phyloP scores from a whole-genome alignment of 2,797 vertebrate species.

The Fratercula arctica region DNA sequence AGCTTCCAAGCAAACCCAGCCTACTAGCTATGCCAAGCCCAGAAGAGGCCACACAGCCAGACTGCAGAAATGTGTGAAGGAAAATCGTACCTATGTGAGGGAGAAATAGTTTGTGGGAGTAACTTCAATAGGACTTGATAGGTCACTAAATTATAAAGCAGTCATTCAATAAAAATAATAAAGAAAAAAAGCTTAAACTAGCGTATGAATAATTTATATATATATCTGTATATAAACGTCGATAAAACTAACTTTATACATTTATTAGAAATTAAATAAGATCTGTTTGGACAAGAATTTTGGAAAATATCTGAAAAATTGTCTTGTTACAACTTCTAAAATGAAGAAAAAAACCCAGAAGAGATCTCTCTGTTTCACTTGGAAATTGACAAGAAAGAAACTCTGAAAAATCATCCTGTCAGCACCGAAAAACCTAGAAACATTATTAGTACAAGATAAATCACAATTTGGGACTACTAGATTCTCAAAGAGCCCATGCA shows the following conservation, averaged over 20 bases:
- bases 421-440: background rate
- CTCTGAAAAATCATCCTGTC: background rate
- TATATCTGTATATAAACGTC: background rate
- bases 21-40: background rate
- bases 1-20: background rate
- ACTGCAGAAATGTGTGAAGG: background rate
- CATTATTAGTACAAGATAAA: background rate
- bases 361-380: background rate
- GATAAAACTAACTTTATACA: background rate
- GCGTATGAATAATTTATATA: background rate
- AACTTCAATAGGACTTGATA: background rate
- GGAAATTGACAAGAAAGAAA: background rate
- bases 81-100: background rate
- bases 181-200: background rate
- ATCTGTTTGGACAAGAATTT: background rate
- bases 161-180: background rate
- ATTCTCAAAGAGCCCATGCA: background rate
- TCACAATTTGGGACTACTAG: background rate
- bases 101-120: background rate
- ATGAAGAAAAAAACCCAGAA: background rate
- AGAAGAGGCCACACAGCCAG: background rate
- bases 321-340: background rate
- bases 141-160: background rate
- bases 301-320: background rate
- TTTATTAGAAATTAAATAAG: background rate